Evolutionary conservation across 2,888 invertebrate genomes (phyloP).

Genomic region (Oxystoma pomonae): DNA sequence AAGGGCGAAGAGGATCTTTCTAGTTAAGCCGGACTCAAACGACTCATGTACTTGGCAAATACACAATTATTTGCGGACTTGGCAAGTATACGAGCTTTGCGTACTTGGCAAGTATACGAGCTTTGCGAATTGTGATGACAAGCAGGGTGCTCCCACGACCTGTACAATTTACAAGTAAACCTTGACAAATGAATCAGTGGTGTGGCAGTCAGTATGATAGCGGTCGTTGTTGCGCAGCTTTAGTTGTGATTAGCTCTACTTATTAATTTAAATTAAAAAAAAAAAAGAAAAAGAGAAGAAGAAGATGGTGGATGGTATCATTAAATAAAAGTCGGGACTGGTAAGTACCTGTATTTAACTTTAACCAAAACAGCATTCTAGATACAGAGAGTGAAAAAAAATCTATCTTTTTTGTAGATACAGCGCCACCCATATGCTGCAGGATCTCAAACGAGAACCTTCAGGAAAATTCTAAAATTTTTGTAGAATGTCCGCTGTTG

Average conservation of each 20-base stretch:
- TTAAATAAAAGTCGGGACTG: too few relatives aligned
- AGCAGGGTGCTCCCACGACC: background rate
- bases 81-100: background rate
- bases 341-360: too few relatives aligned
- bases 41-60: background rate
- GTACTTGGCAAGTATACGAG: background rate
- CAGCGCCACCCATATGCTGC: background rate
- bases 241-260: too few relatives aligned
- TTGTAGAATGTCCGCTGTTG: background rate
- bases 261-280: too few relatives aligned
- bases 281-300: too few relatives aligned
- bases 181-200: too few relatives aligned
- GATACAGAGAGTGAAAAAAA: background rate
- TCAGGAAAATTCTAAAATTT: background rate
- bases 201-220: too few relatives aligned
- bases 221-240: too few relatives aligned
- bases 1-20: too few relatives aligned
- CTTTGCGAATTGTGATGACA: too few relatives aligned
- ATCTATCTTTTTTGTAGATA: background rate
- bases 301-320: too few relatives aligned
- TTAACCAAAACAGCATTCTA: background rate
- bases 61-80: background rate
- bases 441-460: background rate
- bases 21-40: background rate
- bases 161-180: background rate